Evolutionary conservation across 2,888 invertebrate genomes (phyloP), one percentile per base, ranked within the genome.

Genomic region (Lasius fuliginosus): DNA sequence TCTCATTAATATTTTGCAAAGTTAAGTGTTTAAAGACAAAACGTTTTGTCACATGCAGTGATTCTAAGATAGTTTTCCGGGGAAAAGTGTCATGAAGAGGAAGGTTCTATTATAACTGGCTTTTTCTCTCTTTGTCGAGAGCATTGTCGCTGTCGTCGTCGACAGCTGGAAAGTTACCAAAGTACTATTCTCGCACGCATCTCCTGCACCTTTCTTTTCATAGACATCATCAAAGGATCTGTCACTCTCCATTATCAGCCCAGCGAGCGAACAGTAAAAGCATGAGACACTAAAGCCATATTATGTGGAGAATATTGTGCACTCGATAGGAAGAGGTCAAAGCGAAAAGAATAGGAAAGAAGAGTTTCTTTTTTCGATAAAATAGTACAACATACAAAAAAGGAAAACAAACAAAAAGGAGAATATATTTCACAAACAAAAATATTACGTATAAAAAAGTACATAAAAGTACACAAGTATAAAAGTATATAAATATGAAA

Each of bases 241-340:
- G 90, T 92, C 92, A 87, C 86, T 87, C 85, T 91, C 91, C 88
- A 90, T 91, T 91, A 91, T 87, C 75, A 84, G 82, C 77, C 81
- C 85, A 77, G 85, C 79, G 88, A 91, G 84, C 82, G 90, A 90
- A 91, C 86, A 84, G 85, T 82, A 88, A 89, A 85, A 87, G 84
- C 87, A 82, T 86, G 88, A 91, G 87, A 88, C 87, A 85, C 77
- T 82, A 86, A 87, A 85, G 81, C 76, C 85, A 85, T 87, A 88
- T 87, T 89, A 90, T 87, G 85, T 86, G 84, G 86, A 86, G 77
- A 87, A 84, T 85, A 92, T 91, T 92, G 92, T 91, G 91, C 87
- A 79, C 65, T 81, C 87, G 86, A 87, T 86, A 88, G 82, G 89
- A 87, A 88, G 84, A 91, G 88, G 90, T 91, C 82, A 53, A 75